Evolutionary conservation across 2,888 invertebrate genomes (phyloP).

Genomic region (Drosophila anceps): DNA sequence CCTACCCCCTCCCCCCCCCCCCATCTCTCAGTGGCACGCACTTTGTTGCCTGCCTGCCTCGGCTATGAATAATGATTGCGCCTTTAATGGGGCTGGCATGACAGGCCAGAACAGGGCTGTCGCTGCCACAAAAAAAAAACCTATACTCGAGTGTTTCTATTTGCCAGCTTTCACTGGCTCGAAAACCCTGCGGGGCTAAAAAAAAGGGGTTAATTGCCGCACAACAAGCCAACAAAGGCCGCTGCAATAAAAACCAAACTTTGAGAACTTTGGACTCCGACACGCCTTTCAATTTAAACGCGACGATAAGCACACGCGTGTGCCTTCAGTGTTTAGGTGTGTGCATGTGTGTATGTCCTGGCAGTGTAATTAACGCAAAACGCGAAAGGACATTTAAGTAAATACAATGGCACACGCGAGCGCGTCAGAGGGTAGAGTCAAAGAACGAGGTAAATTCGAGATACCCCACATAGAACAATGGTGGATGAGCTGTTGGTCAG

Average conservation of each 20-base stretch:
- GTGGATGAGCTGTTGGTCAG: conserved; percentile 21
- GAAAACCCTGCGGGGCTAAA: conserved; percentile 39
- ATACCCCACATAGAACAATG: conserved; percentile 23
- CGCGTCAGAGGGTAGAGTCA: conserved; percentile 42
- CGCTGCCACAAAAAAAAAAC: background rate
- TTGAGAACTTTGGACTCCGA: conserved; percentile 55
- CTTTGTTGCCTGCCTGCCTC: conserved; percentile 15
- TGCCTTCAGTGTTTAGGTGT: conserved; percentile 5
- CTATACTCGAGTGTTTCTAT: background rate
- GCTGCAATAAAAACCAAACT: conserved; percentile 56
- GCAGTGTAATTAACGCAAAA: conserved; percentile 70
- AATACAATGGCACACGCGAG: conserved; percentile 65
- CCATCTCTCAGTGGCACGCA: conserved; percentile 1
- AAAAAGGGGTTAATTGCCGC: conserved; percentile 74
- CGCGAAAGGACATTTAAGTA: conserved; percentile 72
- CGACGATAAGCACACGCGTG: conserved; percentile 52
- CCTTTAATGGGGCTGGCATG: conserved; percentile 51
- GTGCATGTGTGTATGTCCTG: conserved; percentile 31
- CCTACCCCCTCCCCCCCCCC: too few relatives aligned
- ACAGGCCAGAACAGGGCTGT: conserved; percentile 37
- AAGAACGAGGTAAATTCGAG: conserved; percentile 53
- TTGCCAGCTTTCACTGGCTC: background rate
- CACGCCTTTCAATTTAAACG: conserved; percentile 78
- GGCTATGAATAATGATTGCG: conserved; percentile 65
- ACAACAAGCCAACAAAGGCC: conserved; percentile 50